Percentiles rank a stretch among this genome's conserved stretches.
These are phyloP conservation scores for Perdix hodgsoniae DNA, from an alignment of 2,797 vertebrate species.

Conservation along the genomic window DNA sequence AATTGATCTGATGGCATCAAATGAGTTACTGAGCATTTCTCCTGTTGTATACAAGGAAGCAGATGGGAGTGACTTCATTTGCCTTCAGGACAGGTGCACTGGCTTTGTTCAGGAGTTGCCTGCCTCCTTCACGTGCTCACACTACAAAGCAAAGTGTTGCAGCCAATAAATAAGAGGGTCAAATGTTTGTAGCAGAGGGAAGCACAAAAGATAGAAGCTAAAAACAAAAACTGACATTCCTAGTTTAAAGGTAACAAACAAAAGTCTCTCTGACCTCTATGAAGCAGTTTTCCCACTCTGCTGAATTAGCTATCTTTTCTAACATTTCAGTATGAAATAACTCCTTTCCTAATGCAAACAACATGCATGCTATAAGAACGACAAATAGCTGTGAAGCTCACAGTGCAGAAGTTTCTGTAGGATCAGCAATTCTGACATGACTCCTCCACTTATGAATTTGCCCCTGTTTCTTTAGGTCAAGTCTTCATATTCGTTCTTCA, in stretches of 20 bases:
- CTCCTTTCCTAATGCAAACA: not conserved
- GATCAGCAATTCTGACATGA: not conserved
- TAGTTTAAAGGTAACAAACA: not conserved
- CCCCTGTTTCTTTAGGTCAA: not conserved
- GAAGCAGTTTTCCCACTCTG: not conserved
- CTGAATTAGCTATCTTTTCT: not conserved
- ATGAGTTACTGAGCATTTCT: not conserved
- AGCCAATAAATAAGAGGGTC: not conserved
- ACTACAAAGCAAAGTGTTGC: not conserved
- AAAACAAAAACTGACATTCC: not conserved
- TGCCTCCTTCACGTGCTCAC: not conserved
- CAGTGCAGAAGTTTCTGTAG: not conserved
- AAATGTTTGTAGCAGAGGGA: not conserved
- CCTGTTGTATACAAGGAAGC: not conserved
- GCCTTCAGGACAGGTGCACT: not conserved
- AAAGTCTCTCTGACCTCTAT: not conserved
- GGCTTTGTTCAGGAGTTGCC: not conserved
- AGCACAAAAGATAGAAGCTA: not conserved
- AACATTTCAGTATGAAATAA: not conserved
- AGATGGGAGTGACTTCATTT: not conserved
- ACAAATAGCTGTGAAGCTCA: not conserved
- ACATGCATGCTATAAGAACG: not conserved
- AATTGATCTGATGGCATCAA: accelerated
- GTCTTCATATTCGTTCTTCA: not conserved
- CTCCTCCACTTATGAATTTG: not conserved